Base-by-base conservation (phyloP, 1,140 invertebrate genomes). In the Dinoponera quadriceps region DNA sequence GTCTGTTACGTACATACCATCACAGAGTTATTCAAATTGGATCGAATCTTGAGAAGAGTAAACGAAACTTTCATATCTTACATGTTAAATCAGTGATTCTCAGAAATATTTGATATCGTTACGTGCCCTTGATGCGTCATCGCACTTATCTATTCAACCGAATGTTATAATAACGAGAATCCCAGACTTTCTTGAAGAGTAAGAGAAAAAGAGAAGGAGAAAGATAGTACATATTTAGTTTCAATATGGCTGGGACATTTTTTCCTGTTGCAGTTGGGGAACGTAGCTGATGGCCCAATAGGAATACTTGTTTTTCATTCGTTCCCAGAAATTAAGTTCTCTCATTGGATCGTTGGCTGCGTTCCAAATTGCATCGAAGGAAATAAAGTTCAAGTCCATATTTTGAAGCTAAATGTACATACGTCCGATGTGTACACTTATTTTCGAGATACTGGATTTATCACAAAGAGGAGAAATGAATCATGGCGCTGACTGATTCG, bases 41-140 rank as follows among this genome's bases (percentile, higher is more conserved):
- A 27, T 78, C 57, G 13, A 3, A 33, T 57, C 16, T n/a, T 0
- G 11, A 63, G 27, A 74, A 55, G 74, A 27, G 4, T 5, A 44
- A 27, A 60, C 27, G 44, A 22, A 80, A 85, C 38, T 20, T 22
- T 5, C 3, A 11, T 51, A 48, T 60, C 16, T 5, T 38, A 25
- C 4, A 29, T 44, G 9, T 78, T 54, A 11, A 55, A 73, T 74
- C 48, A 78, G 2, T 22, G 11, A 44, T 88, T 88, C 86, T 59
- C 11, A 51, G 87, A 85, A 83, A 71, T n/a, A 27, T 60, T 27
- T 29, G 4, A 22, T 25, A 74, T 13, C 55, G 59, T 75, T 49
- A 73, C 54, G 77, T 48, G 5, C 18, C 60, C 44, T 60, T 14
- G 9, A 65, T 88, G 87, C 80, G 69, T 88, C 87, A 87, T 82